Base-by-base conservation (phyloP, 2,113 vertebrate genomes). In the Boleophthalmus pectinirostris region DNA sequence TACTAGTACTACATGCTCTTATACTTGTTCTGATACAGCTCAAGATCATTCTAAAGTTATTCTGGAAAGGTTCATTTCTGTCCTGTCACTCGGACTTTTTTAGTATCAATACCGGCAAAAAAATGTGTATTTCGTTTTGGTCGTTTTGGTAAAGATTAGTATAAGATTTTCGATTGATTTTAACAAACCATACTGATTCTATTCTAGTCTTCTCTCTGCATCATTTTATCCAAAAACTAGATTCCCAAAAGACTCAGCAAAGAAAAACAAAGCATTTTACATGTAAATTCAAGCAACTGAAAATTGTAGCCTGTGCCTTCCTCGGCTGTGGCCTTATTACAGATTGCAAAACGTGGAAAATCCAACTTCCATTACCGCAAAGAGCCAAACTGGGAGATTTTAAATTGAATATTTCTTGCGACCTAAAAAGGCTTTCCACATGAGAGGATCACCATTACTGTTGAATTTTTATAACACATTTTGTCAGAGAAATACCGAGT, bases 361-460 rank as follows among this genome's bases (percentile, higher is more conserved):
- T 63, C 16, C 29, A 8, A 20, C 18, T 64, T 43, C 61, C 61
- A 64, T 64, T 64, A 64, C 61, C 10, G 20, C 61, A n/a, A 64
- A 64, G 29, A 20, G 61, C 29, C 29, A 64, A 64, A 64, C 61
- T 43, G 10, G 10, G 56, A 23, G 61, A 64, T 38, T 64, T 64
- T 21, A 64, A 64, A 38, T 38, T 43, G 18, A 64, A 64, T n/a
- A 64, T 64, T 64, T 64, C 61, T 12, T 13, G 25, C 58, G 25
- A 61, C 58, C 58, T 33, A 25, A 25, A 61, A 61, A 61, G 8
- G 1, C 20, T 64, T 64, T 38, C 61, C 61, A 64, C 61, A 64
- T 38, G 61, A 64, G 33, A 64, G 61, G 29, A 64, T 38, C 3
- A 21, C 18, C 20, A 6, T n/a, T 43, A 38, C 61, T 4, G 61